Base-by-base conservation (phyloP, 2,888 invertebrate genomes). In the Odontothrips loti region DNA sequence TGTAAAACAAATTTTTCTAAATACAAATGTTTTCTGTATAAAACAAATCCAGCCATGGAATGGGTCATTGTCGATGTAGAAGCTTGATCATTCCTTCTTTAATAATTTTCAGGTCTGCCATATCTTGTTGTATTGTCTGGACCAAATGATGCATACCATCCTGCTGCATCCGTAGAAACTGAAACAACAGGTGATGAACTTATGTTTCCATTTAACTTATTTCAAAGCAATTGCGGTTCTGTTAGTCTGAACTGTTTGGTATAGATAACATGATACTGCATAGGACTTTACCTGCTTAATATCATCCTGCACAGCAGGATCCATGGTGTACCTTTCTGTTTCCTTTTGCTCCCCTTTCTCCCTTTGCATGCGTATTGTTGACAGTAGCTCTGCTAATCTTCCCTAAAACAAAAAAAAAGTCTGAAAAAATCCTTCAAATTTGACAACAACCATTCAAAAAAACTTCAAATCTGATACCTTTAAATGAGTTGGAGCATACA, bases 401-500 rank as follows among this genome's bases (percentile, higher is more conserved):
- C 97, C 96, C 93, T 87, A 84, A 82, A 83, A 83, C 82, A 81
- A 80, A 84, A 83, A 27, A 27, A 78, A 51, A 27, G 48, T 82
- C 4, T 23, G 1, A 58, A 20, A 81, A 47, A 10, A 29, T 79
- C 20, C 80, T 82, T 82, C n/a, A 27, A 79, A 47, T 1, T 43
- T 75, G 29, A 47, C 51, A 80, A 82, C 12, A 15, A 58, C 6
- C 58, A 75, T 23, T 23, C 11, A 68, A 75, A n/a, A 11, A n/a
- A 2, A 43, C 3, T 43, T 43, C 3, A 43, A 43, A 43, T 4
- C 6, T 87, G 88, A 88, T 86, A 95, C 95, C 88, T 96, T 97
- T 86, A 96, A 96, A 84, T 98, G 95, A 75, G 96, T 96, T 48
- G 98, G 97, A 20, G 95, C 94, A 84, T 96, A 95, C 27, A 98